A percentile compares a stretch with the other conserved stretches of the same genome.
Conservation (phyloP, 2,888 invertebrate genomes). For the Tipula unca region DNA sequence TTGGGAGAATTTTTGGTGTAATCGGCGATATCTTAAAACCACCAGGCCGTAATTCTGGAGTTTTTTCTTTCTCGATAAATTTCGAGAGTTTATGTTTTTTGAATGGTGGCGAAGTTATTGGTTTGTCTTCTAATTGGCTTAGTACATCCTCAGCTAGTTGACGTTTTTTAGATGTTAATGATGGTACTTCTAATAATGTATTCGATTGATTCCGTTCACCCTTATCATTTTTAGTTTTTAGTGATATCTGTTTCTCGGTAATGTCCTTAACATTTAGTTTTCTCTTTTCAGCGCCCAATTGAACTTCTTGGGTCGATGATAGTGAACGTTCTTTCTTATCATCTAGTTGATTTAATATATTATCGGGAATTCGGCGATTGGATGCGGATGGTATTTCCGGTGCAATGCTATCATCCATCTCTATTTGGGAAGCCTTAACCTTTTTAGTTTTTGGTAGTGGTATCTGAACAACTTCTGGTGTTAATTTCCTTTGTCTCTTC, state of each 20-base stretch:
- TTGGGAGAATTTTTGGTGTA: not conserved
- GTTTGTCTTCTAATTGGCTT: not conserved
- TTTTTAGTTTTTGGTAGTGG: too few relatives aligned
- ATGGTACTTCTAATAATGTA: not conserved
- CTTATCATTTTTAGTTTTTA: not conserved
- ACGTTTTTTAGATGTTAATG: not conserved
- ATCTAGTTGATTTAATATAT: too few relatives aligned
- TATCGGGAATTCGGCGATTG: too few relatives aligned
- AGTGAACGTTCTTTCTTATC: too few relatives aligned
- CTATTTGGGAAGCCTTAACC: too few relatives aligned
- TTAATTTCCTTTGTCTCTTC: too few relatives aligned
- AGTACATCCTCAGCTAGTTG: not conserved
- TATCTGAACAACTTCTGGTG: too few relatives aligned
- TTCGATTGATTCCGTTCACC: not conserved
- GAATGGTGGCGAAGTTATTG: not conserved
- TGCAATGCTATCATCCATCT: too few relatives aligned
- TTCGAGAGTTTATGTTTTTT: not conserved
- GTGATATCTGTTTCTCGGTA: not conserved
- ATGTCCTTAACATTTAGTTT: too few relatives aligned
- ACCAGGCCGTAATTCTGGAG: not conserved
- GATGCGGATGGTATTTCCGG: too few relatives aligned
- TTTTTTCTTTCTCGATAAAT: not conserved
- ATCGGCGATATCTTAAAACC: not conserved
- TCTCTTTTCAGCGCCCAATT: too few relatives aligned
- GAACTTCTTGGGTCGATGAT: too few relatives aligned